phyloP scores from a whole-genome alignment of 2,888 invertebrate species.

The Argyresthia goedartella region DNA sequence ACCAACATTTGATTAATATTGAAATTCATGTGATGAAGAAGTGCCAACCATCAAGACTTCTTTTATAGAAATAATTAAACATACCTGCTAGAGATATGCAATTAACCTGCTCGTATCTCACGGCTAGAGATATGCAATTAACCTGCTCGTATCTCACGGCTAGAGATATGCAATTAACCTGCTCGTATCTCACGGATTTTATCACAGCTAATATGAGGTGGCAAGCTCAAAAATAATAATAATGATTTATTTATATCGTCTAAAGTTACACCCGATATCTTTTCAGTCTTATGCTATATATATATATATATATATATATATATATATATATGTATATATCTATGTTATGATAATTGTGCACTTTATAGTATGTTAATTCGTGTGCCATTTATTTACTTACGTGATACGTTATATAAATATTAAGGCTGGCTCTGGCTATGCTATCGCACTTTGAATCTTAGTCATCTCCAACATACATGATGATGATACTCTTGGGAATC shows the following conservation, averaged over 20 bases:
- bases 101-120: no score
- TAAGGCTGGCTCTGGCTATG: not conserved
- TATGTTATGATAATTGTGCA: slow-evolving; percentile 54
- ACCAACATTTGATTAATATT: not conserved
- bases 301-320: no score
- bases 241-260: slow-evolving; percentile 14
- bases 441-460: not conserved
- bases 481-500: no score
- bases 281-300: slow-evolving; percentile 61
- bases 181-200: slow-evolving; percentile 13
- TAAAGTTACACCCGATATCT: slow-evolving; percentile 34
- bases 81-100: no score
- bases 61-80: no score
- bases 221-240: slow-evolving; percentile 31
- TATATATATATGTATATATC: slow-evolving; percentile 35
- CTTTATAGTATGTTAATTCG: slow-evolving; percentile 44
- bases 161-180: no score
- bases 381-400: slow-evolving; percentile 26
- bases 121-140: no score
- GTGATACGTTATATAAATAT: not conserved
- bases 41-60: no score
- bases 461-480: no score
- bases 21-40: not conserved
- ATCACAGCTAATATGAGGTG: slow-evolving; percentile 55
- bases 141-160: no score